phyloP scores from a whole-genome alignment of 2,888 invertebrate species.

The Ophion obscuratus region DNA sequence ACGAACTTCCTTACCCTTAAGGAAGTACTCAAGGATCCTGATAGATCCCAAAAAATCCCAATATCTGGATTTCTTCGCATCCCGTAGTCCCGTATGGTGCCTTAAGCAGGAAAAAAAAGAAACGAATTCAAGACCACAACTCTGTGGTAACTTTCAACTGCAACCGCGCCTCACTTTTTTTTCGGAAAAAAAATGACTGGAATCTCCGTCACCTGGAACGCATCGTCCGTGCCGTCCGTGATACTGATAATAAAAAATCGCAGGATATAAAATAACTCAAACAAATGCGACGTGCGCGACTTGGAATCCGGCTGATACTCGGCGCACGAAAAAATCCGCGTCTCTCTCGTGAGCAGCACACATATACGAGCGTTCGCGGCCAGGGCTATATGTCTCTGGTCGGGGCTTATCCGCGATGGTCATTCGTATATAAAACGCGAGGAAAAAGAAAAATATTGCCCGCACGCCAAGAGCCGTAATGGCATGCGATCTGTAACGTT shows the following conservation, averaged over 20 bases:
- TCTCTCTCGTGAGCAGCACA: constrained; percentile 11
- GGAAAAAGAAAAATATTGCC: constrained; percentile 66
- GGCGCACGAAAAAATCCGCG: constrained; percentile 48
- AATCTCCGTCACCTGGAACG: constrained; percentile 23
- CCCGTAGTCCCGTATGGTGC: too few species aligned
- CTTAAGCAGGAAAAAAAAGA: background rate
- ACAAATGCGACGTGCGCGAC: constrained; percentile 78
- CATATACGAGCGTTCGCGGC: constrained; percentile 40
- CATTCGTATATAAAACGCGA: constrained; percentile 78
- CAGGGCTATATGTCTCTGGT: constrained; percentile 78
- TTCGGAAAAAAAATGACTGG: constrained; percentile 12
- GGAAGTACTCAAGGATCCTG: too few species aligned
- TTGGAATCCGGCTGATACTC: constrained; percentile 18
- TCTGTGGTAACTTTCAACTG: background rate
- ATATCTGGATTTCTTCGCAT: too few species aligned
- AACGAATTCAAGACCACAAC: background rate
- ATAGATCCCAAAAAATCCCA: too few species aligned
- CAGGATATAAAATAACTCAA: constrained; percentile 83
- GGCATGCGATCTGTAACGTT: constrained; percentile 81
- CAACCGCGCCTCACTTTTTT: background rate
- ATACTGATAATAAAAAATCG: constrained; percentile 83
- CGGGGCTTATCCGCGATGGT: constrained; percentile 82
- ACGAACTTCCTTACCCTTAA: too few species aligned
- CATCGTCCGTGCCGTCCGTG: background rate
- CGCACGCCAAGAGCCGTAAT: constrained; percentile 75